phyloP scores from a whole-genome alignment of 2,113 vertebrate species.

The Rhombomys opimus region DNA sequence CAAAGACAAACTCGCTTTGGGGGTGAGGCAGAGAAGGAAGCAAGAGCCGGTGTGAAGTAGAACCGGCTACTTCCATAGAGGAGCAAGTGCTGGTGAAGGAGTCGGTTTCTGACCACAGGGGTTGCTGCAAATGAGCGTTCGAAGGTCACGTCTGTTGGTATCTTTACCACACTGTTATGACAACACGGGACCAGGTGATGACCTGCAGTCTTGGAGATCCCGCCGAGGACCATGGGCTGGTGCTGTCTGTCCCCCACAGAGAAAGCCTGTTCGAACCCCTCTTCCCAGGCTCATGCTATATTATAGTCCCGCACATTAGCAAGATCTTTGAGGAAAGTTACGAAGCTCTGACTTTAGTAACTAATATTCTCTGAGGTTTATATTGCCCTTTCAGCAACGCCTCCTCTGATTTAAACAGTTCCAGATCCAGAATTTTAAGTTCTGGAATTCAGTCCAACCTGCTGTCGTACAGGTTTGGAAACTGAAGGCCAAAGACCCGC shows the following conservation, averaged over 20 bases:
- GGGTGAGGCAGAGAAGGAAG: not conserved
- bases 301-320: not conserved
- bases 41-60: not conserved
- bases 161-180: not conserved
- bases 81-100: not conserved
- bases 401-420: not conserved
- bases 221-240: not conserved
- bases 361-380: not conserved
- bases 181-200: not conserved
- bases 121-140: no score
- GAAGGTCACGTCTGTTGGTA: not conserved
- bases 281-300: rapidly evolving
- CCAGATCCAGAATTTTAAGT: not conserved
- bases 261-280: not conserved
- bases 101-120: not conserved
- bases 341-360: not conserved
- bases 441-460: not conserved
- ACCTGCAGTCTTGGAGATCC: not conserved
- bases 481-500: not conserved
- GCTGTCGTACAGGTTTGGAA: not conserved
- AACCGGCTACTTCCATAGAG: not conserved
- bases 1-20: not conserved
- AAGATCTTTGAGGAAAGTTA: not conserved
- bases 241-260: not conserved
- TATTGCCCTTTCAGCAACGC: not conserved